phyloP scores from a whole-genome alignment of 2,113 vertebrate species.

The Phycodurus eques region DNA sequence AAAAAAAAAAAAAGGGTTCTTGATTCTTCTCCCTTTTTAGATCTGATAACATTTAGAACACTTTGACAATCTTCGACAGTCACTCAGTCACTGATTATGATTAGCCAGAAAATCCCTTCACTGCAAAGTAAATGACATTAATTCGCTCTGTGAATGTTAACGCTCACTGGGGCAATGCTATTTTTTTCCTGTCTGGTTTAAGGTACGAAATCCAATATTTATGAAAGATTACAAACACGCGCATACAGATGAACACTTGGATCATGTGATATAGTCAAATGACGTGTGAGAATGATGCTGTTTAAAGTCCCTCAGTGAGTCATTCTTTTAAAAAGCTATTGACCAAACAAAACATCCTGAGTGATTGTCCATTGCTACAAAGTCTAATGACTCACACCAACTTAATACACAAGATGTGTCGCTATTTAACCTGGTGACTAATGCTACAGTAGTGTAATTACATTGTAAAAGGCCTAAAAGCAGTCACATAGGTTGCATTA shows the following conservation, averaged over 20 bases:
- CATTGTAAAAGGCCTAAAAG: slow-evolving; percentile 3
- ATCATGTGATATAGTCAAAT: slow-evolving; percentile 9
- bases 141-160: slow-evolving; percentile 1
- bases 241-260: background rate
- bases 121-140: background rate
- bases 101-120: slow-evolving; percentile 12
- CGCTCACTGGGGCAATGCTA: background rate
- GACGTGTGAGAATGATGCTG: background rate
- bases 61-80: slow-evolving; percentile 2
- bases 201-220: background rate
- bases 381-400: slow-evolving; percentile 45
- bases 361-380: slow-evolving; percentile 22
- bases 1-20: background rate
- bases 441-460: slow-evolving; percentile 8
- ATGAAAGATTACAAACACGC: background rate
- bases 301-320: slow-evolving; percentile 50
- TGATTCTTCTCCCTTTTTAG: background rate
- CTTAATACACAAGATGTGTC: slow-evolving; percentile 33
- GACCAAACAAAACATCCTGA: slow-evolving; percentile 16
- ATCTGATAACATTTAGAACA: slow-evolving; percentile 13
- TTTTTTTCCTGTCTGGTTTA: slow-evolving; percentile 1
- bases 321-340: slow-evolving; percentile 29
- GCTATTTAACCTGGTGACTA: slow-evolving; percentile 32
- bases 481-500: slow-evolving; percentile 10
- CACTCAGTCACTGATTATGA: background rate